Evolutionary conservation across 2,113 vertebrate species (phyloP).

Genomic region (Psettodes erumei): DNA sequence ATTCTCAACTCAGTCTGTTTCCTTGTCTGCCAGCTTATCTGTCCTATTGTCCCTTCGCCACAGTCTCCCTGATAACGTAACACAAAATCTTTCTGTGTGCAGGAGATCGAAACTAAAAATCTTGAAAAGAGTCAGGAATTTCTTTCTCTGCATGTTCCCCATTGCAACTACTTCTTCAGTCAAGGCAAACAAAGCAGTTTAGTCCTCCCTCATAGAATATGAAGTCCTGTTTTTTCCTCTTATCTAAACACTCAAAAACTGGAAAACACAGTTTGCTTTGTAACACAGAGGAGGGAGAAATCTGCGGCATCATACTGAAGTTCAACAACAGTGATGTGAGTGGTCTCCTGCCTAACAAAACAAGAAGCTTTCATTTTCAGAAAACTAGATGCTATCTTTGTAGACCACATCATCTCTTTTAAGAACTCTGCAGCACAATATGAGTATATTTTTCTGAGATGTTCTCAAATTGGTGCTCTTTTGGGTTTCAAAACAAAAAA

Average conservation of each 20-base stretch:
- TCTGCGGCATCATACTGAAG: background rate
- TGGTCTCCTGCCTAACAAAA: slow-evolving; percentile 19
- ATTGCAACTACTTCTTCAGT: background rate
- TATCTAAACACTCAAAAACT: slow-evolving; percentile 37
- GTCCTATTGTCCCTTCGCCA: background rate
- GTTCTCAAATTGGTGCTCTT: background rate
- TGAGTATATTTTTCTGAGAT: background rate
- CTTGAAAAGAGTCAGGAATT: slow-evolving; percentile 15
- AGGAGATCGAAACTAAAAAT: slow-evolving; percentile 16
- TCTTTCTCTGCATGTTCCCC: background rate
- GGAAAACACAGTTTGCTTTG: background rate
- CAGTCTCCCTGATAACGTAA: background rate
- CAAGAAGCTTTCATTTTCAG: slow-evolving; percentile 17
- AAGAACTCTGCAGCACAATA: background rate
- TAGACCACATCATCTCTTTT: background rate
- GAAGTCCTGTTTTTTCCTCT: slow-evolving; percentile 22
- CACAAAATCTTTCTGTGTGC: slow-evolving; percentile 29
- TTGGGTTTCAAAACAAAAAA: background rate
- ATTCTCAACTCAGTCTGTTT: slow-evolving; percentile 36
- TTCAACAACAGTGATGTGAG: background rate
- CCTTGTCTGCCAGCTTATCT: slow-evolving; percentile 10
- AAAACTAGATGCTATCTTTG: slow-evolving; percentile 1
- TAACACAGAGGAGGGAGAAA: background rate
- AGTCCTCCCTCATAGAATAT: slow-evolving; percentile 26
- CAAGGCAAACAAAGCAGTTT: slow-evolving; percentile 23